Percentiles rank a stretch among this genome's conserved stretches.
These are phyloP conservation scores for Adrianichthys oophorus DNA, from an alignment of 2,797 vertebrate species.

Conservation along the genomic window DNA sequence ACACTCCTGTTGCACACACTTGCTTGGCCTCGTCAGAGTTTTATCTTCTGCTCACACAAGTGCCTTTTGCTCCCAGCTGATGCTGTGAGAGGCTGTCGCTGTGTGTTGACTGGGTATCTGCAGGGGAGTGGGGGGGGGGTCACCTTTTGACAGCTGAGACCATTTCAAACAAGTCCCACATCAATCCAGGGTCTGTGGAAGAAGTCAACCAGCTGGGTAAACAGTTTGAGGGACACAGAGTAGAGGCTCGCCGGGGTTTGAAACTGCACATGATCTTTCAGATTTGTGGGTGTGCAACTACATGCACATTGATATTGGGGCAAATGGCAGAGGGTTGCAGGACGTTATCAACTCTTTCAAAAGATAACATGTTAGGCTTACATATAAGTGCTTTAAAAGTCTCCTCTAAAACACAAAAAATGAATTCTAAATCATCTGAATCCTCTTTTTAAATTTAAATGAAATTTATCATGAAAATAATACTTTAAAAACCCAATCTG, in stretches of 20 bases:
- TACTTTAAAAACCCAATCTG: too few relatives aligned
- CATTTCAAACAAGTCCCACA: conserved; percentile 59
- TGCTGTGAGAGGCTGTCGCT: conserved; percentile 47
- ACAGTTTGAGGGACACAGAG: conserved; percentile 60
- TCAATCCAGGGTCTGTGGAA: conserved; percentile 59
- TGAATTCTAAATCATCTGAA: too few relatives aligned
- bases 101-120: conserved; percentile 59
- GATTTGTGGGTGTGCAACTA: conserved; percentile 57
- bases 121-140: conserved; percentile 39
- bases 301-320: conserved; percentile 35
- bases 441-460: too few relatives aligned
- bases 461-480: too few relatives aligned
- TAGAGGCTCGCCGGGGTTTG: conserved; percentile 49
- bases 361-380: background rate
- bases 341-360: conserved; percentile 19
- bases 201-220: conserved; percentile 71
- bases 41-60: conserved; percentile 66
- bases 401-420: too few relatives aligned
- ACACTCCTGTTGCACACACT: conserved; percentile 22
- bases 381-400: too few relatives aligned
- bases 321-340: conserved; percentile 17
- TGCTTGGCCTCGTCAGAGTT: conserved; percentile 28
- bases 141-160: conserved; percentile 60
- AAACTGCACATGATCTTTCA: conserved; percentile 63
- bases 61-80: conserved; percentile 46